phyloP scores from a whole-genome alignment of 2,797 vertebrate genomes.

The Bradypus variegatus region DNA sequence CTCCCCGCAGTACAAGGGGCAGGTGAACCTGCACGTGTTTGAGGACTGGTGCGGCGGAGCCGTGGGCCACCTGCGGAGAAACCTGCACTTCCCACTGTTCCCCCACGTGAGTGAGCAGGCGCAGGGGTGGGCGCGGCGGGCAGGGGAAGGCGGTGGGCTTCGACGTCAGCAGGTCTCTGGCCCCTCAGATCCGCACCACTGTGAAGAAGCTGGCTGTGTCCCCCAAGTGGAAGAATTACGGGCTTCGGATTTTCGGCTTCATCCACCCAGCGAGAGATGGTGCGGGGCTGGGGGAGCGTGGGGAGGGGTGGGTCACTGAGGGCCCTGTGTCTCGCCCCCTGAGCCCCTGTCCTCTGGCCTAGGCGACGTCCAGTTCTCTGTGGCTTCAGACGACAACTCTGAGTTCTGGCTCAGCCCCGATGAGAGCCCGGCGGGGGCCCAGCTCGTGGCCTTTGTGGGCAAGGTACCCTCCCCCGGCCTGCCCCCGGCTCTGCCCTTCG shows the following conservation, averaged over 20 bases:
- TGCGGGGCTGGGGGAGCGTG: conserved; percentile 62
- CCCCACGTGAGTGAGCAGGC: conserved; percentile 87
- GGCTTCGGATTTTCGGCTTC: conserved; percentile 94
- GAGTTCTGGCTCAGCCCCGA: conserved; percentile 96
- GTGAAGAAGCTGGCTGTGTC: conserved; percentile 95
- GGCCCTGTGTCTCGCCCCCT: not conserved
- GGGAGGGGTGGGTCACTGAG: conserved; percentile 63
- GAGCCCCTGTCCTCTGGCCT: conserved; percentile 36
- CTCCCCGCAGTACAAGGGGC: conserved; percentile 85
- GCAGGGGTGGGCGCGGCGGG: rapidly evolving
- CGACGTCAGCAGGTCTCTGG: rapidly evolving
- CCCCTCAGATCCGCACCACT: conserved; percentile 85
- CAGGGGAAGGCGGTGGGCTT: rapidly evolving
- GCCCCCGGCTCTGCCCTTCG: not conserved
- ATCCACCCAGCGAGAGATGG: conserved; percentile 96
- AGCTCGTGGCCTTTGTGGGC: conserved; percentile 89
- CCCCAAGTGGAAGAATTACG: conserved; percentile 98
- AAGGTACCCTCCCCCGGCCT: conserved; percentile 73
- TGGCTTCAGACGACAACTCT: conserved; percentile 97
- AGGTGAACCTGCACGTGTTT: conserved; percentile 95
- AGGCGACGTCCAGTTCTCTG: conserved; percentile 98
- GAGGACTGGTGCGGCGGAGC: conserved; percentile 98
- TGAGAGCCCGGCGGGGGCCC: conserved; percentile 87
- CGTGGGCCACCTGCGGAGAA: conserved; percentile 87
- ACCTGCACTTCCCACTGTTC: conserved; percentile 94